Evolutionary conservation across 1,140 invertebrate species (phyloP), one percentile per base, ranked within the genome.

Genomic region (Holotrichia oblita): DNA sequence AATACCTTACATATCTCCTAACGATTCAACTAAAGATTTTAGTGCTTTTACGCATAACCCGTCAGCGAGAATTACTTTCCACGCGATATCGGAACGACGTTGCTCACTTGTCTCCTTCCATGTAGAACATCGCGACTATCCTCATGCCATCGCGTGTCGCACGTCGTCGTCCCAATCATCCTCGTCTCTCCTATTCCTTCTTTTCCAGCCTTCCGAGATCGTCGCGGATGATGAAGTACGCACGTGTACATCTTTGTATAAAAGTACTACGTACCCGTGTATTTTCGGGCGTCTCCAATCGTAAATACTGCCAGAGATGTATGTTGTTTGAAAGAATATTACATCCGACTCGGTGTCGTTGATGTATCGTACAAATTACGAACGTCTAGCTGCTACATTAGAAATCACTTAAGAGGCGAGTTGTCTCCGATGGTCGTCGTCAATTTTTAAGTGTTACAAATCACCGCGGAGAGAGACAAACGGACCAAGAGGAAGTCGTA

Each of bases 261-360:
- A 34, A 34, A 34, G 27, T 34, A 34, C 27, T 34, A 34, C 27
- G 27, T 34, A 34, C 24, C 22, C 61, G 22, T 34, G 61, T 69
- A 69, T 27, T 24, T 34, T 27, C 61, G 61, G 61, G 61, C 8
- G 61, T 20, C 17, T 7, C 22, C 17, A 17, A 22, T 69, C 61
- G 61, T 69, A 69, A 69, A 69, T 27, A 69, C 61, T 10, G 61
- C 61, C 22, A 17, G 61, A 69, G 61, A 69, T 69, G 61, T 17
- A 69, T 69, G 61, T 69, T 69, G 61, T 69, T 69, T 69, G 61
- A 69, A 69, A 69, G 61, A 69, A 69, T 69, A 69, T 69, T 69
- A 69, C 22, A 22, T 69, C 61, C 17, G 61, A 69, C 61, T 17
- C 61, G 61, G 8, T 69, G 61, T 69, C 61, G 61, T 69, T 69